Conservation (phyloP, 2,888 invertebrate genomes). For the Erebia palarica region DNA sequence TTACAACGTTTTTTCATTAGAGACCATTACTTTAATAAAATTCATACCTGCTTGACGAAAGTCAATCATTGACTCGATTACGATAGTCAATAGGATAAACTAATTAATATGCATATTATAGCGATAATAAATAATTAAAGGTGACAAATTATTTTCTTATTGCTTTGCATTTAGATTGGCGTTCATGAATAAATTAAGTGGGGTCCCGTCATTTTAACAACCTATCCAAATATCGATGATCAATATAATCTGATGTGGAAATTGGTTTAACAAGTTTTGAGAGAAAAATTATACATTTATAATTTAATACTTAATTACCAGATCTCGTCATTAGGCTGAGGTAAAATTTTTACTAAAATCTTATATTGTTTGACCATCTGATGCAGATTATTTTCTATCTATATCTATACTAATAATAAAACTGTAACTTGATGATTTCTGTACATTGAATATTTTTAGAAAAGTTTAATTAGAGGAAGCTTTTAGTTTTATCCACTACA, state of each 20-base stretch:
- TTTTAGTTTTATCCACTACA: too few species aligned
- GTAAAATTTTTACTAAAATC: too few species aligned
- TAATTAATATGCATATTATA: constrained; percentile 23
- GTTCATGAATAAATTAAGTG: constrained; percentile 21
- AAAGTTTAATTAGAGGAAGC: too few species aligned
- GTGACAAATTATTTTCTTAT: constrained; percentile 18
- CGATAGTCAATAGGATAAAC: not conserved
- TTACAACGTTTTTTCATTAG: too few species aligned
- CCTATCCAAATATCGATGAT: constrained; percentile 11
- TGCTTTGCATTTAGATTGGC: constrained; percentile 23
- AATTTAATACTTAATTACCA: not conserved
- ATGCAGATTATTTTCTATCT: too few species aligned
- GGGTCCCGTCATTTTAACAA: constrained; percentile 10
- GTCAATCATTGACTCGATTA: not conserved
- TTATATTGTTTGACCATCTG: too few species aligned
- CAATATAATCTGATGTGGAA: constrained; percentile 5
- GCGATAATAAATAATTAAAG: constrained; percentile 25
- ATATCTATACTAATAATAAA: too few species aligned
- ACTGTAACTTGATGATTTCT: too few species aligned
- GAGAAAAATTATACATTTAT: not conserved
- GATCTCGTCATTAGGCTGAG: not conserved
- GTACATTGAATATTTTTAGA: too few species aligned
- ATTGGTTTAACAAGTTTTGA: not conserved
- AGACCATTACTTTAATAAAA: not conserved
- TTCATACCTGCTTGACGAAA: not conserved